Evolutionary conservation across 2,113 vertebrate species (phyloP), one percentile per base, ranked within the genome.

Genomic region (Cranoglanis bouderius): DNA sequence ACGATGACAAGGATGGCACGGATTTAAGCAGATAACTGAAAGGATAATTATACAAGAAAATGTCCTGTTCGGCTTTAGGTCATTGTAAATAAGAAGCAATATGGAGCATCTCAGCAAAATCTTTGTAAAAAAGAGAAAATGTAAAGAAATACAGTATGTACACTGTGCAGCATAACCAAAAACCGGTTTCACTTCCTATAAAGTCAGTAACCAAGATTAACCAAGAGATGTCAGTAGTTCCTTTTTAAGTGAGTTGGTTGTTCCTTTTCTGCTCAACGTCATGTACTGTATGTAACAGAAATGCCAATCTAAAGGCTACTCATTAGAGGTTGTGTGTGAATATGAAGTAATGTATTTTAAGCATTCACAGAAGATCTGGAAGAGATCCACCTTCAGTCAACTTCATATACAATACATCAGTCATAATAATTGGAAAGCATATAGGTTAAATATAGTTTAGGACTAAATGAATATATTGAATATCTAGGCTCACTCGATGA

Each of bases 191-290:
- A 57, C 32, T 29, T n/a, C 35, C 46, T 55, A 29, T 72, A 57
- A 72, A 53, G 38, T 80, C 86, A 88, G 49, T 84, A 77, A 29
- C 67, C 63, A 19, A 43, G 2, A 78, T 77, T 53, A 49, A 55
- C 82, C 89, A 90, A 21, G 12, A 90, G 85, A 75, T 78, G 89
- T 40, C 89, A 87, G 55, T 38, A 87, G 32, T 49, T 59, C 59
- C 65, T 70, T 59, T 85, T 57, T 78, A 26, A 46, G 65, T 35
- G 70, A 40, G 70, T 43, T 46, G 6, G 61, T 78, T 63, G 53
- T 80, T 61, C 21, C 75, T 80, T 21, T 61, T 87, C 43, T 87
- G 29, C 43, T 38, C 43, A 53, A 51, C 21, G 18, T 14, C 26
- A 35, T 86, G 46, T 49, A 74, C 35, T 29, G 49, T 85, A 51